Percentiles rank a stretch among this genome's conserved stretches.
Evolutionary conservation across 2,888 invertebrate genomes (phyloP).

Genomic region (Dryococelus australis): DNA sequence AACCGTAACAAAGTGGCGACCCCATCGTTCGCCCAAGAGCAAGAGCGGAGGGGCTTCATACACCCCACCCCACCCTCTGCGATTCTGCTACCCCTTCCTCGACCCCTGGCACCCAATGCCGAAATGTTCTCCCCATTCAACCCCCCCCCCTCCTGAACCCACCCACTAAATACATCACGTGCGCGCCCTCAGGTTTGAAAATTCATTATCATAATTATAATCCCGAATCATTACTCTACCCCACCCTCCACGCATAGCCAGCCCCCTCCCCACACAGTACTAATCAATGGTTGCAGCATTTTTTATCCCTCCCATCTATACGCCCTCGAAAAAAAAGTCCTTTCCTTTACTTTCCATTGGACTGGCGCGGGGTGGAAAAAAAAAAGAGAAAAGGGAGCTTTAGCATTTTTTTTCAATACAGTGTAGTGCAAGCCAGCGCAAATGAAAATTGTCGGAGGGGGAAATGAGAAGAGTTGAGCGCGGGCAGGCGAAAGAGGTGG

Average conservation of each 20-base stretch:
- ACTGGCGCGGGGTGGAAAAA: slow-evolving; percentile 33
- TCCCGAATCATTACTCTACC: slow-evolving; percentile 44
- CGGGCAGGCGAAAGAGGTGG: slow-evolving; percentile 30
- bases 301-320: slow-evolving; percentile 33
- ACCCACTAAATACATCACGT: slow-evolving; percentile 36
- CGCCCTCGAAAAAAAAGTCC: slow-evolving; percentile 32
- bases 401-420: slow-evolving; percentile 40
- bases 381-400: slow-evolving; percentile 35
- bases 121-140: neutral
- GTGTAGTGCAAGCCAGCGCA: slow-evolving; percentile 36
- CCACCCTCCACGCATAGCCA: slow-evolving; percentile 33
- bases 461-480: slow-evolving; percentile 1
- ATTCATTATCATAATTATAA: slow-evolving; percentile 48
- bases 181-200: slow-evolving; percentile 41
- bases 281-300: slow-evolving; percentile 42
- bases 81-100: slow-evolving; percentile 39
- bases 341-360: slow-evolving; percentile 38
- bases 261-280: slow-evolving; percentile 34
- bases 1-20: slow-evolving; percentile 24
- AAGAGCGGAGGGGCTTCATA: neutral
- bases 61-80: slow-evolving; percentile 48
- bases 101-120: slow-evolving; percentile 25
- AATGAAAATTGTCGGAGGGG: slow-evolving; percentile 27
- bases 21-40: neutral
- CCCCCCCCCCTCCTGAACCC: slow-evolving; percentile 21